These are phyloP conservation scores for Anisognathus igniventris DNA, from an alignment of 2,797 vertebrate species.

Conservation along the genomic window DNA sequence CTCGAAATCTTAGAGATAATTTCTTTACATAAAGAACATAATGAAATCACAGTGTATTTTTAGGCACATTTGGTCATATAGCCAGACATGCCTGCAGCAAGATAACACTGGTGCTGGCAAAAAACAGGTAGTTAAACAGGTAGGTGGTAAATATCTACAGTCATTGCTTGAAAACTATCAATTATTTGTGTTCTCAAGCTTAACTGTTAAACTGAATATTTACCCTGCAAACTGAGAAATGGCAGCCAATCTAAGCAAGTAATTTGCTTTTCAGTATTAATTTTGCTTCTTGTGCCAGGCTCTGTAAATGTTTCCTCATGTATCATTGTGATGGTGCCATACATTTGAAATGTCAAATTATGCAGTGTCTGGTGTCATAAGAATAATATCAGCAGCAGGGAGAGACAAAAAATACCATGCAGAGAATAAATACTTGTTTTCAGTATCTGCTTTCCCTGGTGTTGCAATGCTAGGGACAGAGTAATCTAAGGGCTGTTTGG, in stretches of 20 bases:
- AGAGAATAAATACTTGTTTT: constrained; percentile 15
- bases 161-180: background rate
- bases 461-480: background rate
- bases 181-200: background rate
- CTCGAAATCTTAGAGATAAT: background rate
- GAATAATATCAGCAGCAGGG: background rate
- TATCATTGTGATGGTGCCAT: constrained; percentile 29
- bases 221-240: background rate
- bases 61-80: background rate
- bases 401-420: background rate
- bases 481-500: background rate
- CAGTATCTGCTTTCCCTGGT: background rate
- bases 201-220: background rate
- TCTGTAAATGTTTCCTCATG: constrained; percentile 40
- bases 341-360: constrained; percentile 47
- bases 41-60: background rate
- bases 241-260: background rate
- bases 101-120: background rate
- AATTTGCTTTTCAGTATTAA: constrained; percentile 21
- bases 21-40: background rate
- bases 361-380: constrained; percentile 10
- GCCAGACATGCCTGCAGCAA: background rate
- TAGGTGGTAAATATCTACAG: background rate
- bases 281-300: background rate
- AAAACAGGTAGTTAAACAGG: background rate